Percentiles rank a stretch among this genome's conserved stretches.
Evolutionary conservation across 2,888 invertebrate species (phyloP).

Genomic region (Dexiosoma caninum): DNA sequence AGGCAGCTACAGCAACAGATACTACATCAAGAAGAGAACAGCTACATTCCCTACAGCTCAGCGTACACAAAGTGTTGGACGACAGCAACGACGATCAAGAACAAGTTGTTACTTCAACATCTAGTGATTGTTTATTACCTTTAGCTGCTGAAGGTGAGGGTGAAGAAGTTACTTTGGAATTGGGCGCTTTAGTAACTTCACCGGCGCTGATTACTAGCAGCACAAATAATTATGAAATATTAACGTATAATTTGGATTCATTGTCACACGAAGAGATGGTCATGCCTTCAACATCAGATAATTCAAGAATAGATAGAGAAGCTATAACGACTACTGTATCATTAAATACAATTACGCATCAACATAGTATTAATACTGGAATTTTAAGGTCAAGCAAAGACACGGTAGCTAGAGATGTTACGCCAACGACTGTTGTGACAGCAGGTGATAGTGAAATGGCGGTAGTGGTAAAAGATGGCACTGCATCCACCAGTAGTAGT

Average conservation of each 20-base stretch:
- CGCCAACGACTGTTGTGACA: slow-evolving; percentile 44
- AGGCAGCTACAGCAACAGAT: slow-evolving; percentile 51
- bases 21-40: slow-evolving; percentile 46
- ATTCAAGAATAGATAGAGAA: slow-evolving; percentile 36
- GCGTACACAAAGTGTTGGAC: slow-evolving; percentile 12
- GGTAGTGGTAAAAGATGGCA: neutral
- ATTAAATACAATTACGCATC: slow-evolving; percentile 44
- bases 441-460: slow-evolving; percentile 24
- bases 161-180: slow-evolving; percentile 63
- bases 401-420: slow-evolving; percentile 58
- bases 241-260: slow-evolving; percentile 61
- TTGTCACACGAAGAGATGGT: slow-evolving; percentile 60
- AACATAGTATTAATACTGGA: slow-evolving; percentile 64
- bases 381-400: slow-evolving; percentile 57
- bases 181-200: slow-evolving; percentile 65
- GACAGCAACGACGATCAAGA: slow-evolving; percentile 68
- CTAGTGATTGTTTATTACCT: slow-evolving; percentile 65
- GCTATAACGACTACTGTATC: slow-evolving; percentile 11
- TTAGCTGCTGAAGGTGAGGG: slow-evolving; percentile 61
- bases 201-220: slow-evolving; percentile 75
- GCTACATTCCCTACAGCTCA: slow-evolving; percentile 23
- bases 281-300: slow-evolving; percentile 63
- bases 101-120: slow-evolving; percentile 71
- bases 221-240: slow-evolving; percentile 73
- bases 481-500: slow-evolving; percentile 46